Evolutionary conservation across 2,113 vertebrate genomes (phyloP).

Genomic region (Sinocyclocheilus anophthalmus): DNA sequence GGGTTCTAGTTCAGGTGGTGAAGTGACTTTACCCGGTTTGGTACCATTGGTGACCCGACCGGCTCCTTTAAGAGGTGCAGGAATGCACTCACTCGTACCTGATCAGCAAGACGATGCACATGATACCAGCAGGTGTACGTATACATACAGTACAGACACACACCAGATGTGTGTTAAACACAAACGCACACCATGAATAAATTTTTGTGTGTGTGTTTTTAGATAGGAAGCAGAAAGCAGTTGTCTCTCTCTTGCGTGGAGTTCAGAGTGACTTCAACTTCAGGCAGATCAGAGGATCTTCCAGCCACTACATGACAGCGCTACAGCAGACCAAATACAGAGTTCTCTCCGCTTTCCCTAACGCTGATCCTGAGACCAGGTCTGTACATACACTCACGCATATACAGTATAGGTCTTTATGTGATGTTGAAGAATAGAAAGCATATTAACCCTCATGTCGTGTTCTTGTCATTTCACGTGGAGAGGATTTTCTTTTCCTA

Average conservation of each 20-base stretch:
- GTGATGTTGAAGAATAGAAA: not conserved
- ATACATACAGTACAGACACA: constrained; percentile 15
- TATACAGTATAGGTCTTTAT: not conserved
- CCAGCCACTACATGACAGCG: constrained; percentile 64
- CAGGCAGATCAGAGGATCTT: constrained; percentile 68
- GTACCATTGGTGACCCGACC: constrained; percentile 63
- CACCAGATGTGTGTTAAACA: not conserved
- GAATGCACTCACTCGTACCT: constrained; percentile 64
- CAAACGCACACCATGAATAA: not conserved
- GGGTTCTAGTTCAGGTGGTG: constrained; percentile 59
- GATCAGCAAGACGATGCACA: constrained; percentile 69
- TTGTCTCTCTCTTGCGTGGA: constrained; percentile 61
- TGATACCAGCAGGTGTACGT: constrained; percentile 66
- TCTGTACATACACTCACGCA: constrained; percentile 7
- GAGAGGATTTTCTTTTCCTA: not conserved
- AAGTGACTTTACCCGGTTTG: constrained; percentile 68
- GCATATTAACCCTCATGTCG: not conserved
- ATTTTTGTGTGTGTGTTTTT: constrained; percentile 38
- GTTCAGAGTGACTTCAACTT: constrained; percentile 70
- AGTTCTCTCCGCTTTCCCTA: constrained; percentile 57
- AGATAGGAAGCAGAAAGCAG: constrained; percentile 75
- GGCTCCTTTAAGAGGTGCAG: constrained; percentile 67
- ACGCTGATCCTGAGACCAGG: constrained; percentile 37
- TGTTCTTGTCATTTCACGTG: not conserved
- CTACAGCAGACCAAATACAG: constrained; percentile 63